Base-by-base conservation (phyloP, 2,113 vertebrate genomes). In the Cavia aperea region DNA sequence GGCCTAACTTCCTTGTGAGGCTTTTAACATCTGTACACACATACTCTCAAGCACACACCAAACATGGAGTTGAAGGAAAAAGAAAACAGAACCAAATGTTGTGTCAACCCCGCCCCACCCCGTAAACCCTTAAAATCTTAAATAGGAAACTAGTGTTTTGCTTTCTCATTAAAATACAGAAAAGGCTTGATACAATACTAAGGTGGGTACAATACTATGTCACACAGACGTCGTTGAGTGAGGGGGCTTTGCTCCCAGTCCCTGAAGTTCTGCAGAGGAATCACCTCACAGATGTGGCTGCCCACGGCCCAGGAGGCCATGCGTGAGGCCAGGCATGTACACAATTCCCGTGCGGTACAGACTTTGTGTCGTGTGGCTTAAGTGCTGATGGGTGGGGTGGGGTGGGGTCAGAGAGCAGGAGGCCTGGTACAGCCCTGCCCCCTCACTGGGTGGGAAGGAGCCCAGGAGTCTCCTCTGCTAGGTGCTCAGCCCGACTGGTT, bases 121-220 rank as follows among this genome's bases (percentile, higher is more conserved):
- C 88, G 96, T 88, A 96, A 97, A 97, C 96, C 97, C 97, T 97
- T 98, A 98, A 98, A 97, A 97, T 98, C 97, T 99, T 98, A 99
- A 98, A 98, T 99, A 99, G 98, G 98, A 99, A 99, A 99, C 98
- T 99, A 99, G 99, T 99, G 99, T 99, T 99, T 97, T 98, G 98
- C 97, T 98, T 99, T 99, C 97, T 98, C 98, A 98, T 98, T 98
- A 99, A 99, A 99, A 99, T 98, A 99, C 98, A 99, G 98, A 99
- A 98, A 98, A 98, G 97, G 98, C 97, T 98, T 96, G 97, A 98
- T 99, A 99, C 98, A 99, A 98, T 98, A 98, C 98, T 98, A 98
- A 98, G 98, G 95, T 92, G 96, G 95, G 86, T 92, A 97, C 93
- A 99, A 98, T 99, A 99, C 98, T 98, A 98, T 97, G 98, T 99